A percentile compares a stretch with the other conserved stretches of the same genome.
phyloP scores from a whole-genome alignment of 2,888 invertebrate species.

The Apoderus coryli region DNA sequence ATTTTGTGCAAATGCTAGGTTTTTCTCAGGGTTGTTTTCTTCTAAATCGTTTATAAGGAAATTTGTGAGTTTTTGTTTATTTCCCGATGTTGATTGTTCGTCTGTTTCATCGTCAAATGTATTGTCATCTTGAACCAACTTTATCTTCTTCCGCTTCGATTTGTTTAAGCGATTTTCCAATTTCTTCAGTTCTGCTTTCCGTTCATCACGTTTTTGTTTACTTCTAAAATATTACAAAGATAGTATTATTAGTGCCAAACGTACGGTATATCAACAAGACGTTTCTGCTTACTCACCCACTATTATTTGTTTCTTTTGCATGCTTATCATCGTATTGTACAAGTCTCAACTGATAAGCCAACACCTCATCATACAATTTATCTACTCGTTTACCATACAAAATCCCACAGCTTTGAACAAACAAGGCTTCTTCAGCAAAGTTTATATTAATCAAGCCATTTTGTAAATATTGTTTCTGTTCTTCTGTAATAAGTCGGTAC shows the following conservation, averaged over 20 bases:
- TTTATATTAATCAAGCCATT: constrained; percentile 40
- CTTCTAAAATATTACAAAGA: neutral
- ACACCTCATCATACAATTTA: constrained; percentile 26
- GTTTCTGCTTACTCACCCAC: constrained; percentile 9
- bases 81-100: too few relatives aligned
- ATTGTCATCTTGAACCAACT: constrained; percentile 9
- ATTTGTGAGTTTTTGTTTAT: too few relatives aligned
- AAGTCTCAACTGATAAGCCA: constrained; percentile 24
- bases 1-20: neutral
- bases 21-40: too few relatives aligned
- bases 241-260: too few relatives aligned
- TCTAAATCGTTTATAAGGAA: too few relatives aligned
- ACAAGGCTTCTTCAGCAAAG: constrained; percentile 63
- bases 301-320: constrained; percentile 15
- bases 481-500: constrained; percentile 39
- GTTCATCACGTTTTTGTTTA: neutral
- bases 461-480: constrained; percentile 30
- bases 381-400: constrained; percentile 66
- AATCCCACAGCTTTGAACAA: constrained; percentile 56
- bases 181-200: constrained; percentile 15
- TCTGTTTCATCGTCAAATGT: neutral
- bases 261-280: too few relatives aligned
- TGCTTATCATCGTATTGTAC: constrained; percentile 19
- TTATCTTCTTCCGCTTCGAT: constrained; percentile 23
- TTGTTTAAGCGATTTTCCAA: constrained; percentile 25